Evolutionary conservation across 2,797 vertebrate species (phyloP), one percentile per base, ranked within the genome.

Genomic region (Hybognathus amarus): DNA sequence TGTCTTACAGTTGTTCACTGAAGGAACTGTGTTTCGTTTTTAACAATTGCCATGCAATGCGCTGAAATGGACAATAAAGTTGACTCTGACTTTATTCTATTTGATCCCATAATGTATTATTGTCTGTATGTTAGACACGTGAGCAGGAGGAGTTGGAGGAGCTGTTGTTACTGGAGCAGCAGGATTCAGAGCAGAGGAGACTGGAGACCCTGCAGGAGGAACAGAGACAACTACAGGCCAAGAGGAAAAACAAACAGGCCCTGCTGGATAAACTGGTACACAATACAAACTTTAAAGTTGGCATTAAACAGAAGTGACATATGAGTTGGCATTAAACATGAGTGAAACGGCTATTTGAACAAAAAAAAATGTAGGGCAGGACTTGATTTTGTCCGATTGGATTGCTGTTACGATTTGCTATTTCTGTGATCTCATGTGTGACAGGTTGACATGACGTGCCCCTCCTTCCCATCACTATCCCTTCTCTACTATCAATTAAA

Each of bases 111-210:
- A 2, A 38, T 56, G 8, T n/a, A 56, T 54, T 56, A n/a, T 54
- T 56, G 20, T 4, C 9, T 61, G 2, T 63, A 17, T 54, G 6
- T 17, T 61, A 99, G 98, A 97, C 96, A 0, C 95, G 97, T 81
- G 98, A 99, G 90, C 98, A 99, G 91, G 97, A 99, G 85, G 97
- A 99, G 89, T 83, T 99, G 90, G 97, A 99, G 92, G 98, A 99
- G 94, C 94, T 98, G 52, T 91, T 99, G 90, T 92, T 97, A 76
- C 90, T 94, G 20, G 97, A 99, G 91, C 94, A 97, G 86, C 96
- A 97, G 89, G 96, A 95, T 84, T 95, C 89, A 1, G 96, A 98
- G 88, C 95, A 97, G 89, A 94, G 96, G 84, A 93, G 97, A 10
- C 91, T 99, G 11, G 93, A 96, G 5, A 90, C 94, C 17, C 95